These are phyloP conservation scores for Hedya salicella DNA, from an alignment of 2,888 invertebrate genomes.

Conservation along the genomic window DNA sequence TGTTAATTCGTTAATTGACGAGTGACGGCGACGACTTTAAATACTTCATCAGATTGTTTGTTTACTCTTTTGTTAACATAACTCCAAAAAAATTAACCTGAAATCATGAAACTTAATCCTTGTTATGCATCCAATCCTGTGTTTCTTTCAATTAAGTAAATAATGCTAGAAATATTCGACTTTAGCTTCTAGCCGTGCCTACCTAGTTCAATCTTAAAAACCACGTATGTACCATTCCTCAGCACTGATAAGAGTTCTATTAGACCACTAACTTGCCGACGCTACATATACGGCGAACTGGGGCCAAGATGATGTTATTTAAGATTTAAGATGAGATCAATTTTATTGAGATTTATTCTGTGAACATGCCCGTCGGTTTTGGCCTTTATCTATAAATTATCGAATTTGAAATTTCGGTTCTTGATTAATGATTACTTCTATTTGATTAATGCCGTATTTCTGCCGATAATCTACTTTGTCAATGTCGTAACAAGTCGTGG, in stretches of 20 bases:
- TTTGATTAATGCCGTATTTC: slow-evolving; percentile 49
- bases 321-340: slow-evolving; percentile 81
- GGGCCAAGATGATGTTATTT: slow-evolving; percentile 76
- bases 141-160: no score
- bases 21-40: no score
- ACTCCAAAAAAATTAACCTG: no score
- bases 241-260: background rate
- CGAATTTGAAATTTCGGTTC: slow-evolving; percentile 55
- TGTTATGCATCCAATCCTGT: no score
- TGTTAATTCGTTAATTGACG: no score
- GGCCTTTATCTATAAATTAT: slow-evolving; percentile 71
- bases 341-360: slow-evolving; percentile 82
- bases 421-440: slow-evolving; percentile 60
- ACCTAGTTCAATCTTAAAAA: no score
- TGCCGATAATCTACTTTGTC: background rate
- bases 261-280: slow-evolving; percentile 57
- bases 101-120: no score
- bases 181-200: no score
- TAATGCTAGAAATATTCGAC: no score
- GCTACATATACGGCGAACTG: slow-evolving; percentile 61
- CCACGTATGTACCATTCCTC: no score
- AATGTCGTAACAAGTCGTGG: background rate
- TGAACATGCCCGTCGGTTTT: slow-evolving; percentile 71
- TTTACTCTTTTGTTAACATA: no score
- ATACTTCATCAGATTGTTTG: no score